Evolutionary conservation across 2,797 vertebrate species (phyloP).

Genomic region (Agapornis canus): DNA sequence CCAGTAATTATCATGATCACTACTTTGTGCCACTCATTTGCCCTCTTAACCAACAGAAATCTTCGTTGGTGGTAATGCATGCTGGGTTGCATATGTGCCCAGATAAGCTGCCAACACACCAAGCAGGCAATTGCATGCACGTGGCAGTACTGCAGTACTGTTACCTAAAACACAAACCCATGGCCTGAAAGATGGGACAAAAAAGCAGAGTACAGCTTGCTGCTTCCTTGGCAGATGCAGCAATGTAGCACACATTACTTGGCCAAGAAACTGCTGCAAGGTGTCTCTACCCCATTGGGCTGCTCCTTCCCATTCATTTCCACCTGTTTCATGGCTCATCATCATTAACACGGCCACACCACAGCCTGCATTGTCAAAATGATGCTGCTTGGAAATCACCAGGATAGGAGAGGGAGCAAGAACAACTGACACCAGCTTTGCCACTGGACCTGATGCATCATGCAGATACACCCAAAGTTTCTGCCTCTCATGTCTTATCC

Average conservation of each 20-base stretch:
- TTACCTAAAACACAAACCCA: background rate
- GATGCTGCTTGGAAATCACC: background rate
- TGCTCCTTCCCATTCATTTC: background rate
- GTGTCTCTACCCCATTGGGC: background rate
- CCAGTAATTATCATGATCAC: conserved; percentile 4
- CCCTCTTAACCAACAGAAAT: background rate
- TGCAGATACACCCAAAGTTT: background rate
- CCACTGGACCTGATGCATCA: background rate
- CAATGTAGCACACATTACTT: rapidly evolving
- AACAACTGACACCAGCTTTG: rapidly evolving
- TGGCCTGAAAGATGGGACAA: background rate
- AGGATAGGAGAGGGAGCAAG: background rate
- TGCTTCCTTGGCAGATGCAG: background rate
- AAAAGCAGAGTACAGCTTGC: background rate
- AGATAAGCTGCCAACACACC: background rate
- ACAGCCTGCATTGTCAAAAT: background rate
- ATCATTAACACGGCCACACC: rapidly evolving
- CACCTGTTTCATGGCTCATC: background rate
- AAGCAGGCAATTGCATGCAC: background rate
- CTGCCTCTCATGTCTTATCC: background rate
- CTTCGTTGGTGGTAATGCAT: background rate
- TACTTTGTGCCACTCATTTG: conserved; percentile 8
- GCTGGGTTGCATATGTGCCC: background rate
- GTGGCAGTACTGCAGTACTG: background rate
- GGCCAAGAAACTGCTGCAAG: background rate